These are phyloP conservation scores for Meloidogyne floridensis DNA, from an alignment of 1,140 invertebrate genomes.

Conservation along the genomic window DNA sequence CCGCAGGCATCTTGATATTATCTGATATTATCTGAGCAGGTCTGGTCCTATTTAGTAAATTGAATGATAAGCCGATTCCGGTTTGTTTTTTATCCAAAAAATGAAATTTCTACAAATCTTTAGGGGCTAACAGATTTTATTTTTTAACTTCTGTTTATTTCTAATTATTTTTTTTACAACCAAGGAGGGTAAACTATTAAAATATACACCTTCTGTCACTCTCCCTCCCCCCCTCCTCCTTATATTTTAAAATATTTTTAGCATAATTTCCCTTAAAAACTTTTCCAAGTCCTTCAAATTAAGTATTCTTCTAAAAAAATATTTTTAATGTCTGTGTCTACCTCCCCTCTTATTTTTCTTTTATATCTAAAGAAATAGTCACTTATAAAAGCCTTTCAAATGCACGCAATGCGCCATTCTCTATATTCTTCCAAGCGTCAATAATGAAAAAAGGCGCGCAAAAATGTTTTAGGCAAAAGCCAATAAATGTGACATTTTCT, in stretches of 20 bases:
- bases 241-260: not conserved
- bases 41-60: no score
- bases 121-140: no score
- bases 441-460: constrained; percentile 8
- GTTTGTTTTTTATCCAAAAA: no score
- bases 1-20: no score
- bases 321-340: not conserved
- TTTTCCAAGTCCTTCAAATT: constrained; percentile 1
- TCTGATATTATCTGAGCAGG: no score
- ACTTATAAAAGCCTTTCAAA: constrained; percentile 9
- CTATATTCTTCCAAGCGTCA: not conserved
- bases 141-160: no score
- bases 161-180: no score
- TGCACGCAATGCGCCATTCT: constrained; percentile 1
- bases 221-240: no score
- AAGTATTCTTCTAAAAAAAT: not conserved
- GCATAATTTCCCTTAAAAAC: not conserved
- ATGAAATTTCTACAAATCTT: no score
- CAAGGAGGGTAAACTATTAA: no score
- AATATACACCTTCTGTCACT: no score
- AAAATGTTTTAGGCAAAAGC: not conserved
- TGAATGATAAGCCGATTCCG: no score
- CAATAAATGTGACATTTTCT: constrained; percentile 1
- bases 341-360: not conserved
- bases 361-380: not conserved